Conservation (phyloP, 1,140 invertebrate species). For the Lasioglossum baleicum region DNA sequence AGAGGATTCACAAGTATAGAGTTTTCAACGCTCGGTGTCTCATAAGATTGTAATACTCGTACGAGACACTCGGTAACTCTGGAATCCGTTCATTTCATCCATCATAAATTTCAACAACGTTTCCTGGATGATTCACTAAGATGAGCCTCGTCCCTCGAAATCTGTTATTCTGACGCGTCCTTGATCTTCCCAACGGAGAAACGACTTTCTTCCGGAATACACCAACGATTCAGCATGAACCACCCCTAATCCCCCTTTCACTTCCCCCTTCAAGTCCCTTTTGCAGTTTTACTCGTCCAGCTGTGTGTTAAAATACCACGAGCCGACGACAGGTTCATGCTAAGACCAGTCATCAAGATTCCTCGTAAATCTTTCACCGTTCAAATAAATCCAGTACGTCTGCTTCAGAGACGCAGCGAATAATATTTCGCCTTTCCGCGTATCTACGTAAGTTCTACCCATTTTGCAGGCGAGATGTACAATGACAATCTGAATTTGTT, state of each 20-base stretch:
- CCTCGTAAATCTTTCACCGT: conserved; percentile 35
- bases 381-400: conserved; percentile 12
- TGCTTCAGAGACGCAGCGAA: background rate
- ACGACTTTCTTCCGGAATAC: background rate
- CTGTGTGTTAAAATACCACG: conserved; percentile 1
- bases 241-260: background rate
- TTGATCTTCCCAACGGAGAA: conserved; percentile 1
- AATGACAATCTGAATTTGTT: background rate
- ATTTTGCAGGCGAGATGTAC: no score
- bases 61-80: background rate
- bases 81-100: background rate
- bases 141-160: background rate
- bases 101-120: conserved; percentile 5
- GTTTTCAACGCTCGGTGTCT: no score
- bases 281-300: background rate
- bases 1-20: no score
- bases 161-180: background rate
- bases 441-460: background rate
- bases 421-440: background rate
- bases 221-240: conserved; percentile 1
- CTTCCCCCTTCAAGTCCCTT: background rate
- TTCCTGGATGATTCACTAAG: background rate
- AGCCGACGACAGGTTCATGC: background rate
- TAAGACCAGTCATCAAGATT: conserved; percentile 15
- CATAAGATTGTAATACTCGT: no score